phyloP scores from a whole-genome alignment of 2,888 invertebrate species.

The Vesta saturnalis region DNA sequence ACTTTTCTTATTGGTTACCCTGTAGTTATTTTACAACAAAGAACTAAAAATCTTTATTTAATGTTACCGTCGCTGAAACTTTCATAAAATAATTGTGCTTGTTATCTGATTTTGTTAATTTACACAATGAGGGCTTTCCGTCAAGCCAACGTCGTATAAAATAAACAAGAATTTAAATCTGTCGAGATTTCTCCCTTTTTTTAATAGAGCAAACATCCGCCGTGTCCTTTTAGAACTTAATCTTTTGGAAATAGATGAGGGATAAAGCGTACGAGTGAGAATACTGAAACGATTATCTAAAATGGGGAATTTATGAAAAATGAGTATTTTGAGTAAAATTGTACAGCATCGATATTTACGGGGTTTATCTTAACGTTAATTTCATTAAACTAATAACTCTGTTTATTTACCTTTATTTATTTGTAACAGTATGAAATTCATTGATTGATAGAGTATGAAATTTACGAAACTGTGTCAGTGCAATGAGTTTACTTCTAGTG shows the following conservation, averaged over 20 bases:
- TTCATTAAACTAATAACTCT: too few relatives aligned
- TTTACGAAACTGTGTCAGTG: too few relatives aligned
- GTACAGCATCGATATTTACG: too few relatives aligned
- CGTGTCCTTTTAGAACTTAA: constrained; percentile 33
- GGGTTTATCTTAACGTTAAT: too few relatives aligned
- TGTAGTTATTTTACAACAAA: constrained; percentile 6
- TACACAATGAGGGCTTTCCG: background rate
- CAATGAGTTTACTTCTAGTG: too few relatives aligned
- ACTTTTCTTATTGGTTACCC: background rate
- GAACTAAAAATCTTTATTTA: background rate
- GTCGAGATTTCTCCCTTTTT: constrained; percentile 20
- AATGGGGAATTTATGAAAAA: constrained; percentile 33
- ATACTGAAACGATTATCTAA: constrained; percentile 33
- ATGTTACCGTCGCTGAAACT: background rate
- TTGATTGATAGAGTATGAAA: too few relatives aligned
- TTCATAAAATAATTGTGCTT: background rate
- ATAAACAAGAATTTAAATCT: constrained; percentile 12
- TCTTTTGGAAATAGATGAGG: constrained; percentile 38
- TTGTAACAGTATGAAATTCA: too few relatives aligned
- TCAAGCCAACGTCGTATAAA: background rate
- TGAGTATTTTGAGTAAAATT: too few relatives aligned
- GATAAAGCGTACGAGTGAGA: constrained; percentile 32
- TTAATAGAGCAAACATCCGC: constrained; percentile 31
- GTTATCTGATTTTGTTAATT: background rate
- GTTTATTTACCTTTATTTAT: too few relatives aligned